Evolutionary conservation across 2,797 vertebrate genomes (phyloP), one percentile per base, ranked within the genome.

Genomic region (Sebastes itinus): DNA sequence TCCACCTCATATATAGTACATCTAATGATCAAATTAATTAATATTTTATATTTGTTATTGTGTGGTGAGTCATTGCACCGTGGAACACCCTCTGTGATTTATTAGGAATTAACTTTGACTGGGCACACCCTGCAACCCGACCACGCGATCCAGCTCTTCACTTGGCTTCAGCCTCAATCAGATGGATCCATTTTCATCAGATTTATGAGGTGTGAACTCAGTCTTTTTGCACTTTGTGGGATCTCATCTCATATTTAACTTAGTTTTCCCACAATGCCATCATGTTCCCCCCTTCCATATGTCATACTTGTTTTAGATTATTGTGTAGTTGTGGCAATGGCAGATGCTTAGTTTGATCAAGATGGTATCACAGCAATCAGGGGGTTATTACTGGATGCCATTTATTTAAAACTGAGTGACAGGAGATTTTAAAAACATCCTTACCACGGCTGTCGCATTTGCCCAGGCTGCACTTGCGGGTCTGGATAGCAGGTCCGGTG

Each of bases 371-470:
- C 22, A 27, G n/a, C 55, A 28, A 8, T 38, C 6, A 58, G 27
- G 25, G 25, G 28, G 69, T 65, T 60, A 61, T 73, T 72, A 68
- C 52, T 78, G 52, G 32, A 81, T 84, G 27, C 12, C 22, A 33
- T 28, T 32, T 63, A 63, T 62, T 61, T 60, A 22, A 82, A 65
- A 68, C 6, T 66, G 60, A 81, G 30, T 20, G 60, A 64, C 27
- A 59, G 12, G 9, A 58, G 38, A 73, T 27, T 25, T 69, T 6
- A 1, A 42, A 71, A 13, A 42, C 23, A 30, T 76, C 95, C 97
- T 97, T 89, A 99, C 99, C 97, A 76, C 98, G 97, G 75, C 96
- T 96, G 92, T 99, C 98, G 3, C 99, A 99, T 92, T 97, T 98
- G 79, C 97, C 95, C 87, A 97, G 95, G 85, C 96, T 98, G 92